Conservation (phyloP, 2,888 invertebrate species). For the Kuschelorhynchus macadamiae region DNA sequence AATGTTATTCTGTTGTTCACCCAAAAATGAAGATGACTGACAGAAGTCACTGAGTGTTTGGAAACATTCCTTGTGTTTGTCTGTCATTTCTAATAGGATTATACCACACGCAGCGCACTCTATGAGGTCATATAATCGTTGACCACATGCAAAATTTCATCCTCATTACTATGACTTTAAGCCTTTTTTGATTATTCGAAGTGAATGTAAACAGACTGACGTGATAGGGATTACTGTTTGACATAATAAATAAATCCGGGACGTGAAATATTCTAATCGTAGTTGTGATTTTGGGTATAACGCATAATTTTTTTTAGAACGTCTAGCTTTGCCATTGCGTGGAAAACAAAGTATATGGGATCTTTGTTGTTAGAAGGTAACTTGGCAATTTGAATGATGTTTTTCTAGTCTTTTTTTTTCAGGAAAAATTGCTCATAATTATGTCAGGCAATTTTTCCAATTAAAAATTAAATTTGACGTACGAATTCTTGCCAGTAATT, state of each 20-base stretch:
- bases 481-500: too few species aligned
- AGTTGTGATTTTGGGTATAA: neutral
- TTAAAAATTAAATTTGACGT: too few species aligned
- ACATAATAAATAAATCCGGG: constrained; percentile 1
- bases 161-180: constrained; percentile 44
- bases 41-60: constrained; percentile 53
- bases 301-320: too few species aligned
- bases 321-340: too few species aligned
- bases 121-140: constrained; percentile 42
- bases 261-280: too few species aligned
- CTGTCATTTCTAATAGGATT: constrained; percentile 50
- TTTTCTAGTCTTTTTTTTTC: too few species aligned
- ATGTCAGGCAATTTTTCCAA: too few species aligned
- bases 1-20: constrained; percentile 22
- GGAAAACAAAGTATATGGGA: too few species aligned
- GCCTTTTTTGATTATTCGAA: constrained; percentile 36
- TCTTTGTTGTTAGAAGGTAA: too few species aligned
- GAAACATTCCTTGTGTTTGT: constrained; percentile 48
- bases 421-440: too few species aligned
- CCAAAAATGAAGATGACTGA: constrained; percentile 52
- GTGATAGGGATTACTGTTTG: constrained; percentile 6
- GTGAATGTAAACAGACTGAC: constrained; percentile 29
- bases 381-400: too few species aligned
- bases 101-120: constrained; percentile 42
- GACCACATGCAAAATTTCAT: constrained; percentile 45